Conservation (phyloP, 2,797 vertebrate species). For the Eupleurogrammus muticus region DNA sequence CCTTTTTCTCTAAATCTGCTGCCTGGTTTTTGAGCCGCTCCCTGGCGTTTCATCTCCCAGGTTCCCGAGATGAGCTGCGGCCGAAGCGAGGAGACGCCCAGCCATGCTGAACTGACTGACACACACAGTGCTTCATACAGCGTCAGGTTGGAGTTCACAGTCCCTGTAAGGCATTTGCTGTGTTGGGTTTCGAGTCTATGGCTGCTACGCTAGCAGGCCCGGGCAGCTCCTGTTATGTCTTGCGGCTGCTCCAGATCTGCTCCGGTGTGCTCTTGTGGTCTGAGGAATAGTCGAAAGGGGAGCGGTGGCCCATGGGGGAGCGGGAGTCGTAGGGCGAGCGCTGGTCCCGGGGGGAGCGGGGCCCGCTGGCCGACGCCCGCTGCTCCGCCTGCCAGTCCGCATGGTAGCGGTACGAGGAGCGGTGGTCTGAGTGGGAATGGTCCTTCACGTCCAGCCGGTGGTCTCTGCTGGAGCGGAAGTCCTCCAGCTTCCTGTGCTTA, state of each 20-base stretch:
- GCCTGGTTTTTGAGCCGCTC: constrained; percentile 56
- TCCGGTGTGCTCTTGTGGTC: constrained; percentile 98
- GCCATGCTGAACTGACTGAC: constrained; percentile 81
- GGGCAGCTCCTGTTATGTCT: constrained; percentile 91
- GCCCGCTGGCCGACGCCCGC: constrained; percentile 90
- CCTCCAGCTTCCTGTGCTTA: constrained; percentile 95
- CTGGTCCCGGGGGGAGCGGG: constrained; percentile 92
- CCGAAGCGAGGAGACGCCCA: constrained; percentile 89
- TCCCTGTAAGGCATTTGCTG: constrained; percentile 97
- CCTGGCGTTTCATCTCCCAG: constrained; percentile 52
- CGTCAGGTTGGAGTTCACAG: constrained; percentile 71
- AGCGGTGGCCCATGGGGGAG: constrained; percentile 90
- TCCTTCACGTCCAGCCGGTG: constrained; percentile 93
- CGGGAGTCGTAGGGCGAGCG: constrained; percentile 93
- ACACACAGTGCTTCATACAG: constrained; percentile 86
- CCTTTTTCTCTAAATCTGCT: constrained; percentile 53
- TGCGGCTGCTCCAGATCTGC: constrained; percentile 95
- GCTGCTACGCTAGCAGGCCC: constrained; percentile 81
- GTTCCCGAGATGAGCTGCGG: constrained; percentile 85
- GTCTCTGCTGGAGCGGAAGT: constrained; percentile 91
- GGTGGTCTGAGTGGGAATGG: constrained; percentile 86
- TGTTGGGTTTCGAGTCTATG: constrained; percentile 92
- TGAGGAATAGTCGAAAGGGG: constrained; percentile 94
- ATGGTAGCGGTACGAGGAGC: constrained; percentile 92
- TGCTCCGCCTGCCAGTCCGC: constrained; percentile 96